These are phyloP conservation scores for Cercocebus atys DNA, from an alignment of 2,113 vertebrate species.

Conservation along the genomic window DNA sequence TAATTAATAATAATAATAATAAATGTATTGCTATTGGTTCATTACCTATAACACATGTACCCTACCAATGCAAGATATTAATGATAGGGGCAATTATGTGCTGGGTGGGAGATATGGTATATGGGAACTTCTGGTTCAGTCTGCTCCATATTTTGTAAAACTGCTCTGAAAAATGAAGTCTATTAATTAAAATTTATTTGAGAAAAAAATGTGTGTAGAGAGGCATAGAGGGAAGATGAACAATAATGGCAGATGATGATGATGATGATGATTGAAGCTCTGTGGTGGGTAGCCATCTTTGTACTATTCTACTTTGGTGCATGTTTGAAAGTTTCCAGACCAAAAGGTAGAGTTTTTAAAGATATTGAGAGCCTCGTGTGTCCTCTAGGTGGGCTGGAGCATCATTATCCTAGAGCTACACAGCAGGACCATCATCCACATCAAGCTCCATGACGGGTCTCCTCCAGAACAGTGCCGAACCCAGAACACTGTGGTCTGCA, in stretches of 20 bases:
- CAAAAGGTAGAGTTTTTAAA: background rate
- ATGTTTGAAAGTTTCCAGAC: background rate
- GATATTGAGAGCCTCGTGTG: background rate
- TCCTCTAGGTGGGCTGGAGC: background rate
- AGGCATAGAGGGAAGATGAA: background rate
- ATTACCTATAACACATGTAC: rapidly evolving
- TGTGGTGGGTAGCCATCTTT: background rate
- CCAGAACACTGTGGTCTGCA: rapidly evolving
- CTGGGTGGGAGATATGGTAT: rapidly evolving
- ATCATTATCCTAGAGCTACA: background rate
- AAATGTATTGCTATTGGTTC: background rate
- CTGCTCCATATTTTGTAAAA: background rate
- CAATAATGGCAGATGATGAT: background rate
- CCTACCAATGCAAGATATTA: background rate
- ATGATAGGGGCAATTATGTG: background rate
- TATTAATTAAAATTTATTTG: background rate
- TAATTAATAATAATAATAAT: no score
- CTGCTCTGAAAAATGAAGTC: background rate
- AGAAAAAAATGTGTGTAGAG: background rate
- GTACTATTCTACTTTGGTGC: background rate
- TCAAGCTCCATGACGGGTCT: background rate
- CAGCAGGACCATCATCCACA: background rate
- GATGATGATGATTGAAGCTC: background rate
- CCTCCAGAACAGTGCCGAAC: rapidly evolving
- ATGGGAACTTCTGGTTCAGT: background rate